phyloP scores from a whole-genome alignment of 2,113 vertebrate genomes.

The Oncorhynchus keta region DNA sequence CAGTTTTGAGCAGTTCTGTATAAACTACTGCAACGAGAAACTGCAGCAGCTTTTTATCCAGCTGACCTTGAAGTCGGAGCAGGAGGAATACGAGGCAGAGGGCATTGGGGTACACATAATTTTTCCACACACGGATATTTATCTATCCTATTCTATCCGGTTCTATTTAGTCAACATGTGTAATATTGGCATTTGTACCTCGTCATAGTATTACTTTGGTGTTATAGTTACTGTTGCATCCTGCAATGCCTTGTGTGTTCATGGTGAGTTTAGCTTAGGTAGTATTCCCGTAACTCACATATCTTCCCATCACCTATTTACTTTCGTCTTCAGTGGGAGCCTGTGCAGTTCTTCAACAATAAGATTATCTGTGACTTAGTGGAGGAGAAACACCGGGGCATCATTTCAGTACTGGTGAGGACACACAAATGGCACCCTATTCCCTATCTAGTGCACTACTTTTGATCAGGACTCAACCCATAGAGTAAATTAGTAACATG shows the following conservation, averaged over 20 bases:
- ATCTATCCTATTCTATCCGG: background rate
- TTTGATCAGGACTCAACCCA: no score
- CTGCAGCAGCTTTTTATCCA: slow-evolving; percentile 96
- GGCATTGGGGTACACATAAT: slow-evolving; percentile 83
- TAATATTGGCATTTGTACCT: no score
- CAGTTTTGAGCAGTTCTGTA: slow-evolving; percentile 99
- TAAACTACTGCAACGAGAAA: slow-evolving; percentile 98
- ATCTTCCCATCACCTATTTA: background rate
- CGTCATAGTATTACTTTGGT: no score
- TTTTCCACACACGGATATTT: background rate
- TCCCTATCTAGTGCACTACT: no score
- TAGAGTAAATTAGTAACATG: no score
- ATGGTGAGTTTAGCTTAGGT: no score
- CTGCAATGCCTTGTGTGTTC: no score
- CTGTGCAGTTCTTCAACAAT: slow-evolving; percentile 96
- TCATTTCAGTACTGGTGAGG: slow-evolving; percentile 92
- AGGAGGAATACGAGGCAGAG: slow-evolving; percentile 92
- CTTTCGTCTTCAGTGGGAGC: slow-evolving; percentile 85
- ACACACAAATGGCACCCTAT: background rate
- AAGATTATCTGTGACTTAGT: slow-evolving; percentile 97
- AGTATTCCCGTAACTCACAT: background rate
- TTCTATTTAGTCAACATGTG: background rate
- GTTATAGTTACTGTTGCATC: no score
- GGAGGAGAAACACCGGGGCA: slow-evolving; percentile 91
- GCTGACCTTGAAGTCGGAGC: slow-evolving; percentile 91